phyloP scores from a whole-genome alignment of 2,113 vertebrate genomes.

The Charadrius vociferus region DNA sequence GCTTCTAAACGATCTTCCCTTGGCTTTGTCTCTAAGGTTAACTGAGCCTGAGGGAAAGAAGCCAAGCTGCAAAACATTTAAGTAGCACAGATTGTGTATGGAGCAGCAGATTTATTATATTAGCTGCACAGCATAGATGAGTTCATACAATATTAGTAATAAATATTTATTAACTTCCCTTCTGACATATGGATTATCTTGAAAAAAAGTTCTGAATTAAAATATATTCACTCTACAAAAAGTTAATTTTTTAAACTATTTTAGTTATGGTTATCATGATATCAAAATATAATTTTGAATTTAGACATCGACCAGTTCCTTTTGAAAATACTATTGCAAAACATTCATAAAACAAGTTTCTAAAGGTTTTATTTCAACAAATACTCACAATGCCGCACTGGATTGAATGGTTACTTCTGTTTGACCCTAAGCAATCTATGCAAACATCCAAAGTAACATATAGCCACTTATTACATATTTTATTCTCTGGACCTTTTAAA shows the following conservation, averaged over 20 bases:
- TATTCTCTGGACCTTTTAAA: background rate
- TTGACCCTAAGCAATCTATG: background rate
- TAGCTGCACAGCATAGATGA: background rate
- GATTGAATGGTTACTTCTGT: background rate
- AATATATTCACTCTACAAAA: background rate
- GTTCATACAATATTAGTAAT: background rate
- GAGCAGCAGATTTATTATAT: background rate
- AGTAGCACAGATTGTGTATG: background rate
- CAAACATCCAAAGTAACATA: background rate
- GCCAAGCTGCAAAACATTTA: background rate
- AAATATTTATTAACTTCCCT: background rate
- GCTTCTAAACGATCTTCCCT: background rate
- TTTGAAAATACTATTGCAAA: background rate
- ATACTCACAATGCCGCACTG: background rate
- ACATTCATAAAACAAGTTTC: background rate
- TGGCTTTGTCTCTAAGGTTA: background rate
- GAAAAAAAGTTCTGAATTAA: background rate
- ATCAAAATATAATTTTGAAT: background rate
- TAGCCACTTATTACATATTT: background rate
- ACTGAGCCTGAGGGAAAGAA: background rate
- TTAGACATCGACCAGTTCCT: background rate
- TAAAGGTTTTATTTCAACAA: background rate
- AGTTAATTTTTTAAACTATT: background rate
- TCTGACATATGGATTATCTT: background rate
- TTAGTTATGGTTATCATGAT: background rate